Evolutionary conservation across 2,797 vertebrate species (phyloP).

Genomic region (Channallabes apus): DNA sequence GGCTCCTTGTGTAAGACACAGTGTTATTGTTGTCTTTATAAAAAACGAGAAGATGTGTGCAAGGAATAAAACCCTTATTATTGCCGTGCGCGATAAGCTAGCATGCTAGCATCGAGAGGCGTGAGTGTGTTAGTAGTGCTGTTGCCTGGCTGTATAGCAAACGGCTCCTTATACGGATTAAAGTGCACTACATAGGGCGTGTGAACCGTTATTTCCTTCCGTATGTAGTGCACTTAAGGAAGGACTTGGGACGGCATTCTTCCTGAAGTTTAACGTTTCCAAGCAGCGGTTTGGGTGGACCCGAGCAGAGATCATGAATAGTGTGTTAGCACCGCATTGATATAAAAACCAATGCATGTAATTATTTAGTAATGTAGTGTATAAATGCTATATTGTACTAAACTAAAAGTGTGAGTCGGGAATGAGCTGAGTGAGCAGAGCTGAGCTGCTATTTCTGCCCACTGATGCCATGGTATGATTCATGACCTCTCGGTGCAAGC

Average conservation of each 20-base stretch:
- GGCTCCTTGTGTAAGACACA: too few relatives aligned
- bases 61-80: not conserved
- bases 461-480: not conserved
- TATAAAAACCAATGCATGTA: not conserved
- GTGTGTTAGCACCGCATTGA: too few relatives aligned
- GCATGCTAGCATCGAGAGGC: conserved; percentile 6
- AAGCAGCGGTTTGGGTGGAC: not conserved
- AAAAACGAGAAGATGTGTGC: too few relatives aligned
- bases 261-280: not conserved
- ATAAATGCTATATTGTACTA: not conserved
- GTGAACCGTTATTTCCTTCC: not conserved
- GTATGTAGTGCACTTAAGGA: not conserved
- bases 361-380: not conserved
- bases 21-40: not conserved
- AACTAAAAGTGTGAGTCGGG: not conserved
- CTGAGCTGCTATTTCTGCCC: conserved; percentile 26
- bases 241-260: too few relatives aligned
- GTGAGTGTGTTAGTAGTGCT: not conserved
- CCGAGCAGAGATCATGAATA: not conserved
- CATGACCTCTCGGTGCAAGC: not conserved
- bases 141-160: not conserved
- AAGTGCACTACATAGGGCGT: conserved; percentile 6
- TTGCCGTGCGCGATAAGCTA: conserved; percentile 7
- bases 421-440: conserved; percentile 13
- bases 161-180: not conserved